Conservation (phyloP, 1,140 invertebrate genomes). For the Sycophila sp. region DNA sequence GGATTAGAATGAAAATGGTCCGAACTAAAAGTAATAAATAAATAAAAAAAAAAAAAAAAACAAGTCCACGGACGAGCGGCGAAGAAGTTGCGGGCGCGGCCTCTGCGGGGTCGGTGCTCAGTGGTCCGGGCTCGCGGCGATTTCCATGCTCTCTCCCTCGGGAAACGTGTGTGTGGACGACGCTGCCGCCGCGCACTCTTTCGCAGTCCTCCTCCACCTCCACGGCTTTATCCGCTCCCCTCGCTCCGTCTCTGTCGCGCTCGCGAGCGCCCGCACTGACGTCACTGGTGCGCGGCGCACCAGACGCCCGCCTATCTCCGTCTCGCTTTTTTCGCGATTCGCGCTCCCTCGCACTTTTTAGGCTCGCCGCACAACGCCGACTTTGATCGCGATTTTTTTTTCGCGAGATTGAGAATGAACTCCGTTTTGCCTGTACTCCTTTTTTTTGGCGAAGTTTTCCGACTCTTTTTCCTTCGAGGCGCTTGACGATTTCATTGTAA, state of each 20-base stretch:
- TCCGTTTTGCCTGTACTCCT: not conserved
- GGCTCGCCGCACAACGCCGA: not conserved
- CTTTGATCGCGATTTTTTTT: too few relatives aligned
- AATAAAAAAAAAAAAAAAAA: too few relatives aligned
- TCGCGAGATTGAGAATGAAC: too few relatives aligned
- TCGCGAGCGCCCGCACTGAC: not conserved
- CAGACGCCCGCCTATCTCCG: conserved; percentile 27
- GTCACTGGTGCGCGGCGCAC: conserved; percentile 25
- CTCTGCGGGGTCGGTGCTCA: conserved; percentile 2
- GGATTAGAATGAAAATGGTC: too few relatives aligned
- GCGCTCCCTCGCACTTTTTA: too few relatives aligned
- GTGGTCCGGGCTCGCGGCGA: conserved; percentile 3
- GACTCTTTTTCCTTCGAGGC: too few relatives aligned
- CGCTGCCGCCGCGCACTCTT: conserved; percentile 4
- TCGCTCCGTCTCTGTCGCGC: not conserved
- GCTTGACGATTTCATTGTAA: too few relatives aligned
- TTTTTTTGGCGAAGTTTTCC: not conserved
- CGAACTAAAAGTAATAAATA: too few relatives aligned
- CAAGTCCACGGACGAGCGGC: not conserved
- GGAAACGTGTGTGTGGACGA: conserved; percentile 8
- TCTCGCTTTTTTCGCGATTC: too few relatives aligned
- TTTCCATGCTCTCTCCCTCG: conserved; percentile 34
- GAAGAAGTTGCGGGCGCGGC: not conserved
- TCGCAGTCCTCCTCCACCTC: not conserved
- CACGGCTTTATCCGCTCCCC: not conserved